Percentiles rank a stretch among this genome's conserved stretches.
These are phyloP conservation scores for Chionis minor DNA, from an alignment of 2,113 vertebrate species.

Conservation along the genomic window DNA sequence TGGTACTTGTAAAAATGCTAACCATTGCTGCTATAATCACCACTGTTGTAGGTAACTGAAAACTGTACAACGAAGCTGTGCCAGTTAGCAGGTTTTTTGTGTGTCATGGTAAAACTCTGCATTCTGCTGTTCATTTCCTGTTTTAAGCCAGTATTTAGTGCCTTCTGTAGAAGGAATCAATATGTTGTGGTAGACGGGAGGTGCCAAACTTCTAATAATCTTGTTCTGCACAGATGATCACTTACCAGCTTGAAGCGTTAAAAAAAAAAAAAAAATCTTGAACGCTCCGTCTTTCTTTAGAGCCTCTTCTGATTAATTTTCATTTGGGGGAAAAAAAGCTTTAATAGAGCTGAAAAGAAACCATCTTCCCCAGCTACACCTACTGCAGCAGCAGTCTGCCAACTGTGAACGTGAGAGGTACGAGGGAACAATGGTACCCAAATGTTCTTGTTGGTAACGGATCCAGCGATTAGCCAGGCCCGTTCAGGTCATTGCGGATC, in stretches of 20 bases:
- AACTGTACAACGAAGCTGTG: slow-evolving; percentile 51
- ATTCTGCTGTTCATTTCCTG: slow-evolving; percentile 43
- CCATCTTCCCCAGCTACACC: background rate
- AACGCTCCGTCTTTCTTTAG: background rate
- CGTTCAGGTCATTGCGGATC: background rate
- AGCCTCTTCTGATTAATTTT: background rate
- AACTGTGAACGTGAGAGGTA: background rate
- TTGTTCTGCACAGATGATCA: slow-evolving; percentile 20
- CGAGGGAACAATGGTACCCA: background rate
- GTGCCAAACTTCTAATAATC: slow-evolving; percentile 38
- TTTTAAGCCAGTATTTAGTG: slow-evolving; percentile 61
- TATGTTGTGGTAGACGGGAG: slow-evolving; percentile 25
- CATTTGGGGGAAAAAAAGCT: background rate
- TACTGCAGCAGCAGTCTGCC: background rate
- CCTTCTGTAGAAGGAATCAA: slow-evolving; percentile 64
- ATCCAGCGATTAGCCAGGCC: background rate
- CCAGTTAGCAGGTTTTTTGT: slow-evolving; percentile 24
- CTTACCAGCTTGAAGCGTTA: background rate
- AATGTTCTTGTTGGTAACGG: background rate
- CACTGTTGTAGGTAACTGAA: slow-evolving; percentile 31
- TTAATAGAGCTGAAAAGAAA: background rate
- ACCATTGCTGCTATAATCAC: slow-evolving; percentile 68
- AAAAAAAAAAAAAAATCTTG: background rate
- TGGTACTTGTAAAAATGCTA: slow-evolving; percentile 64
- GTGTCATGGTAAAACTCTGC: slow-evolving; percentile 24